These are phyloP conservation scores for Sebastes steindachneri DNA, from an alignment of 2,797 vertebrate genomes.

Conservation along the genomic window DNA sequence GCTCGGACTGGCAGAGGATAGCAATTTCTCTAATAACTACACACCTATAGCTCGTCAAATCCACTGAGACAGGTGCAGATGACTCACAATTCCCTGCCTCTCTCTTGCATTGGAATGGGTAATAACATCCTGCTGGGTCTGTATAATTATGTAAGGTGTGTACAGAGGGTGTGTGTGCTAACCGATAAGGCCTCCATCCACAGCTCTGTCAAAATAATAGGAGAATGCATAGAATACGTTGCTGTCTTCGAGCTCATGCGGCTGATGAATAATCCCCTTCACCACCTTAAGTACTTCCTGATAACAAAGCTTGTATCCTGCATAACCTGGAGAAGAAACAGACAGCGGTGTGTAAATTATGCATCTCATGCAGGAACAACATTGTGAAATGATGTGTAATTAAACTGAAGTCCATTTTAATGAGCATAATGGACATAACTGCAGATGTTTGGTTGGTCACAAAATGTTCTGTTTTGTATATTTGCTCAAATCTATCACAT, in stretches of 20 bases:
- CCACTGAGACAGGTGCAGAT: slow-evolving; percentile 59
- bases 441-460: not conserved
- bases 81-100: slow-evolving; percentile 60
- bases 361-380: slow-evolving; percentile 1
- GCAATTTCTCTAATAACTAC: slow-evolving; percentile 66
- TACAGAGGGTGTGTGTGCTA: slow-evolving; percentile 48
- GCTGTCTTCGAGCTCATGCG: slow-evolving; percentile 83
- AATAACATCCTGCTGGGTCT: slow-evolving; percentile 39
- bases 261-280: slow-evolving; percentile 90
- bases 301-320: slow-evolving; percentile 91
- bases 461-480: not conserved
- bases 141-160: slow-evolving; percentile 64
- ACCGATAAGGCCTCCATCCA: slow-evolving; percentile 93
- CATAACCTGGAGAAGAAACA: slow-evolving; percentile 79
- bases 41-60: slow-evolving; percentile 62
- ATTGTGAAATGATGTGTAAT: slow-evolving; percentile 1
- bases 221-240: slow-evolving; percentile 94
- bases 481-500: not conserved
- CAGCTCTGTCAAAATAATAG: slow-evolving; percentile 96
- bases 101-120: slow-evolving; percentile 39
- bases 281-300: slow-evolving; percentile 90
- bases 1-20: slow-evolving; percentile 37
- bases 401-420: not conserved
- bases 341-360: slow-evolving; percentile 13
- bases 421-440: not conserved